Evolutionary conservation across 2,888 invertebrate genomes (phyloP).

Genomic region (Pseudococcus longispinus): DNA sequence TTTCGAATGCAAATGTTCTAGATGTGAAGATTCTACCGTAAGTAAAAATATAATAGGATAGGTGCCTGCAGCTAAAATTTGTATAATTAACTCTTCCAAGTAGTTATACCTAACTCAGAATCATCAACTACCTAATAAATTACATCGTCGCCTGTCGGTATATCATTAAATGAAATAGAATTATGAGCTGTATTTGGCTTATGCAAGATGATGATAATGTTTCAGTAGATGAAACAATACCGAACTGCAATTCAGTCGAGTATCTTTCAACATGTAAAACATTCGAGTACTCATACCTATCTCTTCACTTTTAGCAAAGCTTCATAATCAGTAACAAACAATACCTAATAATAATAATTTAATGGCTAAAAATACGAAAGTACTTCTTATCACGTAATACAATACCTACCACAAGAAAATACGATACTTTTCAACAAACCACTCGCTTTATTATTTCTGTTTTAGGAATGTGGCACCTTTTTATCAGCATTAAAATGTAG

Average conservation of each 20-base stretch:
- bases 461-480: slow-evolving; percentile 69
- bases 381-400: background rate
- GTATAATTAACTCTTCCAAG: background rate
- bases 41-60: slow-evolving; percentile 38
- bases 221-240: too few relatives aligned
- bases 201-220: too few relatives aligned
- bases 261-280: too few relatives aligned
- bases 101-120: too few relatives aligned
- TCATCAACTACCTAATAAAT: too few relatives aligned
- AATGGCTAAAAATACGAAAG: background rate
- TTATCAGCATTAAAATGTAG: slow-evolving; percentile 70
- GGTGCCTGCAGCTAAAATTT: background rate
- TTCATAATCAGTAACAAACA: background rate
- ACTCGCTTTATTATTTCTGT: background rate
- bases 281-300: background rate
- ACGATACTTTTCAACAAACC: background rate
- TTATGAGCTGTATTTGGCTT: too few relatives aligned
- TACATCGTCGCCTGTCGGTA: too few relatives aligned
- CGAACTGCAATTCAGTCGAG: too few relatives aligned
- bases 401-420: background rate
- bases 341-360: background rate
- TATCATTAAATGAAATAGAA: too few relatives aligned
- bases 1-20: slow-evolving; percentile 71
- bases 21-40: slow-evolving; percentile 72
- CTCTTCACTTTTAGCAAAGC: background rate